Evolutionary conservation across 2,888 invertebrate species (phyloP), one percentile per base, ranked within the genome.

Genomic region (Agrochola macilenta): DNA sequence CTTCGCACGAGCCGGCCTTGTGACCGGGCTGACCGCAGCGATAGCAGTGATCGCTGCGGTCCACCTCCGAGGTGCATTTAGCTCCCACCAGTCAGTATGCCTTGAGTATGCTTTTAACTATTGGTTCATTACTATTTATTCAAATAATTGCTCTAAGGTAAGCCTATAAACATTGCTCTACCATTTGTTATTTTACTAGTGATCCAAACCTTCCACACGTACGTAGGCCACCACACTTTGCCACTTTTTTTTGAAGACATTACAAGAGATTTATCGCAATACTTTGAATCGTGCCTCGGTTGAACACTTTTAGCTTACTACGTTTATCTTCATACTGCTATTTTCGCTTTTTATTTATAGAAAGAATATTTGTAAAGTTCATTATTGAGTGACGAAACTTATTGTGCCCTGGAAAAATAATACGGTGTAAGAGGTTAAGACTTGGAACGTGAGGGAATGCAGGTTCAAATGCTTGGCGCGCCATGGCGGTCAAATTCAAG

Each of bases 391-490:
- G 49, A 61, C 35, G 66, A 78, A 80, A 76, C 30, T 65, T 76
- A 70, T 79, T 78, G 64, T 68, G 69, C 52, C n/a, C 54, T 72
- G 46, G n/a, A 63, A 65, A 76, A 80, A 84, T 84, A 83, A 73
- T 66, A 57, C 14, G 69, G 30, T 61, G 20, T 84, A 60, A 73
- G 58, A 58, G 58, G 60, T 58, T 84, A 65, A 87, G 87, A n/a
- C 87, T 54, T 57, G 17, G 54, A 49, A 84, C 87, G 87, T 87
- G 83, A 79, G 63, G 2, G 49, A 84, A 61, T 66, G n/a, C 9
- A 49, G 49, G 63, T 57, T 72, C 58, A 17, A 69, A 58, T 63
- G 26, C 35, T 69, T 69, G 70, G 52, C 52, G 23, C 52, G 52
- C 3, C 20, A 52, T 52, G 23, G 60, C 39, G 49, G 52, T 61